These are phyloP conservation scores for Onychostruthus taczanowskii DNA, from an alignment of 2,113 vertebrate species.

Conservation along the genomic window DNA sequence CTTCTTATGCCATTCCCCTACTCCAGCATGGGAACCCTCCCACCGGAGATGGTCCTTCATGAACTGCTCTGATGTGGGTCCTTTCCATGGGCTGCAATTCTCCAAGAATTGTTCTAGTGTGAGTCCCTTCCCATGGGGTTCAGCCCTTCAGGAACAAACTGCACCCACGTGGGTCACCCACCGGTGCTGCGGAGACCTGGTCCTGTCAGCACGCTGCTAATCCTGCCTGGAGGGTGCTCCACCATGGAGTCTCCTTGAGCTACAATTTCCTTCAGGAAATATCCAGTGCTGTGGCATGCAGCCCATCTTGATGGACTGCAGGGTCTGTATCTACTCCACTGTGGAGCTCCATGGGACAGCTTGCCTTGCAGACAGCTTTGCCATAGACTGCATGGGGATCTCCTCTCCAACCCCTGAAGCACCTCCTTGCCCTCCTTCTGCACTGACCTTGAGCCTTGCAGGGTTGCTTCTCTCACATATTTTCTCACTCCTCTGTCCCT, in stretches of 20 bases:
- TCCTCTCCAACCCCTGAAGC: not conserved
- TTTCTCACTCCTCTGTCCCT: not conserved
- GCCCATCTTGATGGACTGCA: not conserved
- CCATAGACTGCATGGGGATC: not conserved
- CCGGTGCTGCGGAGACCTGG: not conserved
- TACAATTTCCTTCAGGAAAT: not conserved
- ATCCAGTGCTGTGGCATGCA: not conserved
- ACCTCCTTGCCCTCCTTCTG: not conserved
- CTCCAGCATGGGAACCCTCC: not conserved
- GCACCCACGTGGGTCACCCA: fast-evolving
- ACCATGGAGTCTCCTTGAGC: not conserved
- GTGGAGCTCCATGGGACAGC: not conserved
- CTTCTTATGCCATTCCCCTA: not conserved
- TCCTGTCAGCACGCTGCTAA: not conserved
- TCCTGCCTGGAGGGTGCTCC: not conserved
- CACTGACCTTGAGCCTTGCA: not conserved
- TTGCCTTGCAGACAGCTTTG: not conserved
- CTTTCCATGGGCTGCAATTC: not conserved
- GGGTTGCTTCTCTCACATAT: not conserved
- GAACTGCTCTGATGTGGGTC: not conserved
- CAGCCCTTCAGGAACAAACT: not conserved
- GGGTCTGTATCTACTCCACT: not conserved
- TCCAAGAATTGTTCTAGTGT: not conserved
- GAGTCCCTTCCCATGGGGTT: not conserved
- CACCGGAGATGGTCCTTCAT: not conserved